Percentiles rank a stretch among this genome's conserved stretches.
phyloP scores from a whole-genome alignment of 2,113 vertebrate genomes.

The Echinops telfairi region DNA sequence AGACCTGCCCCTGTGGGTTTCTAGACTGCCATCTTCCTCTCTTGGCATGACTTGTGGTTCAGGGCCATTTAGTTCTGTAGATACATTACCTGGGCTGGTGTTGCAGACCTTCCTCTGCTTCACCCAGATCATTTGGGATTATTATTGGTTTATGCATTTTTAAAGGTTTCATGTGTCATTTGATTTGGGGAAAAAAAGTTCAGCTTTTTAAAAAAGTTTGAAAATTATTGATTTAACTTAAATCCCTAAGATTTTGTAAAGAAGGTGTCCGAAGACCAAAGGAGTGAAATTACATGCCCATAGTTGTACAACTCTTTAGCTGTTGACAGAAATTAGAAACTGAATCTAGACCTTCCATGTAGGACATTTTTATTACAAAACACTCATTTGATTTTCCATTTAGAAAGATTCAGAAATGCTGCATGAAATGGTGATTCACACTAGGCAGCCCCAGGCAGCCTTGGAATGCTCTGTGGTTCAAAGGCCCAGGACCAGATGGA shows the following conservation, averaged over 20 bases:
- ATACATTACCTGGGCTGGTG: background rate
- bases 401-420: slow-evolving; percentile 79
- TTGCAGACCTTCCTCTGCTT: background rate
- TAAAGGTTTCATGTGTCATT: slow-evolving; percentile 43
- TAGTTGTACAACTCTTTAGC: slow-evolving; percentile 19
- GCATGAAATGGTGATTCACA: slow-evolving; percentile 79
- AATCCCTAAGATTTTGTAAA: slow-evolving; percentile 23
- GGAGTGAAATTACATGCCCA: slow-evolving; percentile 39
- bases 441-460: slow-evolving; percentile 77
- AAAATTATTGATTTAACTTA: slow-evolving; percentile 13
- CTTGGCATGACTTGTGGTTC: background rate
- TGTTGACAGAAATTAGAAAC: slow-evolving; percentile 57
- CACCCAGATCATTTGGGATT: background rate
- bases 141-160: background rate
- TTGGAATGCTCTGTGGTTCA: slow-evolving; percentile 78
- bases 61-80: slow-evolving; percentile 32
- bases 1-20: too few relatives aligned
- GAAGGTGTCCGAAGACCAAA: slow-evolving; percentile 40
- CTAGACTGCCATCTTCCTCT: too few relatives aligned
- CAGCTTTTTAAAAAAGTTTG: background rate
- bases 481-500: slow-evolving; percentile 81
- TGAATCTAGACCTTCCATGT: slow-evolving; percentile 53
- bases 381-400: slow-evolving; percentile 79
- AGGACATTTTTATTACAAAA: slow-evolving; percentile 74
- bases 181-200: background rate